Evolutionary conservation across 2,113 vertebrate genomes (phyloP), one percentile per base, ranked within the genome.

Genomic region (Periophthalmus modestus): DNA sequence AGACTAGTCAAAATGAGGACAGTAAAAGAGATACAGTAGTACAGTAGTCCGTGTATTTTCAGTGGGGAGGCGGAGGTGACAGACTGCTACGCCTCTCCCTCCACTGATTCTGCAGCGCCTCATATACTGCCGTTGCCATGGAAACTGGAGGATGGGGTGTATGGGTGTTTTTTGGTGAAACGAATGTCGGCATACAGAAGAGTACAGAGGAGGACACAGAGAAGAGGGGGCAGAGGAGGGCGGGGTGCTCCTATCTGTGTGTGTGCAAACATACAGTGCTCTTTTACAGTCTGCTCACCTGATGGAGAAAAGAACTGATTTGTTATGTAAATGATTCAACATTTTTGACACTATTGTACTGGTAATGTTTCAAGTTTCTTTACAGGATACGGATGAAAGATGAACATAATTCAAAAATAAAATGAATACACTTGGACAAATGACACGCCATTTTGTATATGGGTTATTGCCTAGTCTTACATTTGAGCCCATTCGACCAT

Each of bases 51-150:
- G 71, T 84, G 82, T 80, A 85, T 86, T 82, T 82, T 75, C 78
- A 78, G 74, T 24, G 43, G 81, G 85, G 88, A 85, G 81, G 72
- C 78, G 77, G 83, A 86, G 87, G 89, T 89, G 88, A 90, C 85
- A 90, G 87, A 89, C 85, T 68, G 55, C 43, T 89, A 85, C 73
- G 86, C 85, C 86, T 87, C 86, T 85, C 86, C 85, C 89, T 87
- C 85, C 81, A 80, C 71, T 84, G 86, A 89, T 80, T 88, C 87
- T 12, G 80, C 85, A 82, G 80, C 82, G 80, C 82, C 85, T 88
- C 77, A 75, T 85, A 89, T 87, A 87, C 78, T 74, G 83, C 87
- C 87, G 94, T 94, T 93, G 80, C 90, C 89, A 94, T 94, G 91
- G 94, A 90, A 94, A 94, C 94, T 90, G 81, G 83, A 81, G 71